Evolutionary conservation across 2,113 vertebrate species (phyloP).

Genomic region (Nothocercus nigrocapillus): DNA sequence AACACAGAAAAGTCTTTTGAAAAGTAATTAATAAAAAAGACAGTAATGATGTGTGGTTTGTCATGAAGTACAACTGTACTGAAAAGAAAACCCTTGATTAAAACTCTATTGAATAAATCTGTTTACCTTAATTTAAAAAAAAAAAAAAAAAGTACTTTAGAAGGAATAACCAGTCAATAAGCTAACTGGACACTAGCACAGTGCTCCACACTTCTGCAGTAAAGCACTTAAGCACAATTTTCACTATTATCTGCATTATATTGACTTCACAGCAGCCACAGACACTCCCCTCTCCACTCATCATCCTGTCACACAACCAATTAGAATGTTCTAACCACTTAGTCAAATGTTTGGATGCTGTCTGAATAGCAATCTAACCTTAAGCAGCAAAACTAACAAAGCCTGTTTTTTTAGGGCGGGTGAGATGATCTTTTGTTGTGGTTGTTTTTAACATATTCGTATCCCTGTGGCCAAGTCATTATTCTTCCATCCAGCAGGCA

Average conservation of each 20-base stretch:
- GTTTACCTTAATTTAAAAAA: neutral
- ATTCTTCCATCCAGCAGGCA: neutral
- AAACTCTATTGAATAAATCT: neutral
- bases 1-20: neutral
- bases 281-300: neutral
- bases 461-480: neutral
- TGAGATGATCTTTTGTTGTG: neutral
- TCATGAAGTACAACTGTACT: neutral
- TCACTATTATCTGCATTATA: neutral
- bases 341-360: neutral
- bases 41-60: neutral
- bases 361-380: neutral
- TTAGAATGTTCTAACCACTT: fast-evolving
- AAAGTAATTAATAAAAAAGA: neutral
- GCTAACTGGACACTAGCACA: neutral
- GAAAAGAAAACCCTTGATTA: neutral
- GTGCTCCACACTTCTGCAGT: neutral
- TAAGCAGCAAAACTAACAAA: neutral
- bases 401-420: neutral
- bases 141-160: neutral
- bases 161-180: neutral
- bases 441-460: neutral
- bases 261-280: neutral
- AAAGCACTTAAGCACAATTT: neutral
- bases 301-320: neutral